Percentiles rank a stretch among this genome's conserved stretches.
These are phyloP conservation scores for Phrynosoma platyrhinos DNA, from an alignment of 2,113 vertebrate species.

Conservation along the genomic window DNA sequence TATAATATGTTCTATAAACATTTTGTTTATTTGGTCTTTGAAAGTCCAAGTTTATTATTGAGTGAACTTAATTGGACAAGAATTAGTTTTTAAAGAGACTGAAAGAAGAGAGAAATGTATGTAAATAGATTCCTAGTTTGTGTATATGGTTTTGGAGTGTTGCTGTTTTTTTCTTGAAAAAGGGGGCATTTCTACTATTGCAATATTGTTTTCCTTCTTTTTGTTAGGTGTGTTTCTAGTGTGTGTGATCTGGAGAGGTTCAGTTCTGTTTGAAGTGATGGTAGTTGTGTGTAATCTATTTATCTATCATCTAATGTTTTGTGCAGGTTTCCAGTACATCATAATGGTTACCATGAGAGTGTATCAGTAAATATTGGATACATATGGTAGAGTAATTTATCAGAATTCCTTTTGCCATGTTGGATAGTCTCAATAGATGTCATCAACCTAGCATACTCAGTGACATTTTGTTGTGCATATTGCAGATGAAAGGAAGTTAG, in stretches of 20 bases:
- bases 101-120: neutral
- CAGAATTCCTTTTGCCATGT: neutral
- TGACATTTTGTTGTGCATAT: no score
- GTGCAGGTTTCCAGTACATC: no score
- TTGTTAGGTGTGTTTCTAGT: neutral
- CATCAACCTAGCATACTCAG: neutral
- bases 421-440: neutral
- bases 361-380: neutral
- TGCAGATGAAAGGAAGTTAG: neutral
- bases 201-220: neutral
- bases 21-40: constrained; percentile 1
- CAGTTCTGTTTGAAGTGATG: neutral
- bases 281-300: neutral
- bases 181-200: neutral
- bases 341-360: neutral
- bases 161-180: neutral
- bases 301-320: neutral
- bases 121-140: neutral
- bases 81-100: neutral
- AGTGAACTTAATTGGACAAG: constrained; percentile 1
- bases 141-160: neutral
- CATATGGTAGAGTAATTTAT: neutral
- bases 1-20: neutral
- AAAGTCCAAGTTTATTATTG: constrained; percentile 17
- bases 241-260: neutral